Percentiles rank a stretch among this genome's conserved stretches.
These are phyloP conservation scores for Uromys caudimaculatus DNA, from an alignment of 2,797 vertebrate species.

Conservation along the genomic window DNA sequence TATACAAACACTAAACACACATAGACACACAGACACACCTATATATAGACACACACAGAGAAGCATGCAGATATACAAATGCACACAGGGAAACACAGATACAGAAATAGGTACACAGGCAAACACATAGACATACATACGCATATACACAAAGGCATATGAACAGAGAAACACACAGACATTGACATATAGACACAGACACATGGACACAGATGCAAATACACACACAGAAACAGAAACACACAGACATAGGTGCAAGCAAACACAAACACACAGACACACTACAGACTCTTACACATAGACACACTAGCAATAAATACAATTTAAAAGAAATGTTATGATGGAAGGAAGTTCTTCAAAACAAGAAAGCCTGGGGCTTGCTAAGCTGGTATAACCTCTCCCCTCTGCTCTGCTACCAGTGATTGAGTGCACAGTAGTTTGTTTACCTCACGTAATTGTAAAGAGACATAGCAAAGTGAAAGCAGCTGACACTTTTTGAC, in stretches of 20 bases:
- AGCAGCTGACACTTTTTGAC: not conserved
- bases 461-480: slow-evolving; percentile 10
- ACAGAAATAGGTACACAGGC: not conserved
- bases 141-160: not conserved
- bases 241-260: not conserved
- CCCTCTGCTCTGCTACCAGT: not conserved
- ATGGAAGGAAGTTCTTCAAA: slow-evolving; percentile 4
- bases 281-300: not conserved
- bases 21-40: not conserved
- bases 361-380: not conserved
- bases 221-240: not conserved
- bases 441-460: not conserved
- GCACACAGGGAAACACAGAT: not conserved
- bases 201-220: not conserved
- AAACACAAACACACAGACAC: not conserved
- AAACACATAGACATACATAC: not conserved
- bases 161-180: not conserved
- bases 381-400: not conserved
- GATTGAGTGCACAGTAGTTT: not conserved
- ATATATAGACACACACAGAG: not conserved
- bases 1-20: not conserved
- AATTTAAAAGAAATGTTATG: slow-evolving; percentile 26
- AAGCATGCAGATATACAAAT: not conserved
- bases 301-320: not conserved
- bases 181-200: no score